Evolutionary conservation across 2,888 invertebrate species (phyloP).

Genomic region (Ectropis crepuscularia): DNA sequence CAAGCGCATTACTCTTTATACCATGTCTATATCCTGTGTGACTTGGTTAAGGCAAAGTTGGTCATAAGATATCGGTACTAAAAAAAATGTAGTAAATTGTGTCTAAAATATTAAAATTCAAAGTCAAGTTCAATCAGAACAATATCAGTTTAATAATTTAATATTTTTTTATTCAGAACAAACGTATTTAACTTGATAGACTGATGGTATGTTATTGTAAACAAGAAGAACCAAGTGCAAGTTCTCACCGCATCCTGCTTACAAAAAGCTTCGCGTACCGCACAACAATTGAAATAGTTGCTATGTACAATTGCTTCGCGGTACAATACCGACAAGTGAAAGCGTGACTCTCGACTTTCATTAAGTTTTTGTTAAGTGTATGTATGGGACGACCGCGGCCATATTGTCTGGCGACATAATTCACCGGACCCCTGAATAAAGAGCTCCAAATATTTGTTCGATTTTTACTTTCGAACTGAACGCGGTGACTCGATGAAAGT

Average conservation of each 20-base stretch:
- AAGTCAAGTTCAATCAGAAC: no score
- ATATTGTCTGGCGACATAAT: slow-evolving; percentile 81
- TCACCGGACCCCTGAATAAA: slow-evolving; percentile 62
- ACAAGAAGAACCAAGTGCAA: slow-evolving; percentile 13
- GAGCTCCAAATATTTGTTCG: slow-evolving; percentile 59
- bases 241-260: slow-evolving; percentile 55
- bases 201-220: slow-evolving; percentile 30
- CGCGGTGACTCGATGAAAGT: slow-evolving; percentile 51
- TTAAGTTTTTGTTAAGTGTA: slow-evolving; percentile 81
- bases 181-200: not conserved
- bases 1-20: no score
- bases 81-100: no score
- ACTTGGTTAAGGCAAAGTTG: no score
- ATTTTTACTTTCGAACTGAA: slow-evolving; percentile 61
- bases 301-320: slow-evolving; percentile 73
- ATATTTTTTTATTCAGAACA: not conserved
- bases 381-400: slow-evolving; percentile 73
- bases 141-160: no score
- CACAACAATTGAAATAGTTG: slow-evolving; percentile 60
- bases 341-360: slow-evolving; percentile 84
- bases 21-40: no score
- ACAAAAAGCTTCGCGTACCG: slow-evolving; percentile 51
- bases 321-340: slow-evolving; percentile 80
- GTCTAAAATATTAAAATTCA: no score
- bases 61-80: no score